phyloP scores from a whole-genome alignment of 2,888 invertebrate genomes.

The Sinotaia quadrata region DNA sequence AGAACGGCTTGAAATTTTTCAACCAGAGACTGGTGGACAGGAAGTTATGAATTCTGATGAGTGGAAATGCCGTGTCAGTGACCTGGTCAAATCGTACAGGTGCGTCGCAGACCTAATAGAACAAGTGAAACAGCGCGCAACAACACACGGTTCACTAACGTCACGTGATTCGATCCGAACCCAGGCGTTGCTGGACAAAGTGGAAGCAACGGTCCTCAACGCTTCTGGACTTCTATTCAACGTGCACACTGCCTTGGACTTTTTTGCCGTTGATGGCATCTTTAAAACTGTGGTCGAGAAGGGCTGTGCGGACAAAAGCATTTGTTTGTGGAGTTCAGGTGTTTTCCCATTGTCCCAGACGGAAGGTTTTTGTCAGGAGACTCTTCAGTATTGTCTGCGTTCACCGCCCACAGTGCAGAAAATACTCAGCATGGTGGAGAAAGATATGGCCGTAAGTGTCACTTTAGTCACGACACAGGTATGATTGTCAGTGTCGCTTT shows the following conservation, averaged over 20 bases:
- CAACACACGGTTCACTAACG: no score
- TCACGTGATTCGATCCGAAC: neutral
- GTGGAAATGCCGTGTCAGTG: no score
- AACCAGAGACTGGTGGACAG: no score
- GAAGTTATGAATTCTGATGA: no score
- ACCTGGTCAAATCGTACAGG: no score
- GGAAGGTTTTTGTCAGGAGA: neutral
- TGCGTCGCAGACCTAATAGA: no score
- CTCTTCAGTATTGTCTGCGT: conserved; percentile 2
- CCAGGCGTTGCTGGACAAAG: neutral
- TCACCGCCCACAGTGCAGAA: conserved; percentile 17
- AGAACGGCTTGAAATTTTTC: no score
- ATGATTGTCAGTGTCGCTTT: no score
- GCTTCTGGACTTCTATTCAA: conserved; percentile 15
- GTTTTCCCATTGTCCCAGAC: neutral
- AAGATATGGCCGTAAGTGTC: conserved; percentile 11
- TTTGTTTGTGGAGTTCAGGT: conserved; percentile 12
- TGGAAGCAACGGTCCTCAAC: conserved; percentile 5
- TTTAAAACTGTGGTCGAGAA: neutral
- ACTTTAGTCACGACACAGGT: no score
- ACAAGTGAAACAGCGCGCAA: no score
- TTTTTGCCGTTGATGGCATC: conserved; percentile 2
- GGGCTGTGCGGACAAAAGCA: neutral
- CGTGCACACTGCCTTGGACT: conserved; percentile 13
- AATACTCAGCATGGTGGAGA: conserved; percentile 8